These are phyloP conservation scores for Acleris cristana DNA, from an alignment of 2,888 invertebrate species.

Conservation along the genomic window DNA sequence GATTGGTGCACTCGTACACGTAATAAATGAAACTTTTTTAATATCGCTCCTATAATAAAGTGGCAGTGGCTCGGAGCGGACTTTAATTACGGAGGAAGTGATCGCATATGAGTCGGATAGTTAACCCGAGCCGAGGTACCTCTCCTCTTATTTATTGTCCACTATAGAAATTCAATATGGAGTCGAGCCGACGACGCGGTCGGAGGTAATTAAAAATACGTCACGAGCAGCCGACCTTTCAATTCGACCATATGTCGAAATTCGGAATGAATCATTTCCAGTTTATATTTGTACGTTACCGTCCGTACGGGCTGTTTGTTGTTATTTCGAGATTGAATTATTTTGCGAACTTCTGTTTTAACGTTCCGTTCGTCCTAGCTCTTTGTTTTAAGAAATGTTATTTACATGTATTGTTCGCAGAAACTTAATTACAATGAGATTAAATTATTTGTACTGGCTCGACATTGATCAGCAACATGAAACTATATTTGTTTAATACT, in stretches of 20 bases:
- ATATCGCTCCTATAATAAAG: conserved; percentile 27
- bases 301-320: conserved; percentile 49
- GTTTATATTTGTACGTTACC: conserved; percentile 71
- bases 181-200: conserved; percentile 69
- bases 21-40: conserved; percentile 26
- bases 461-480: not conserved
- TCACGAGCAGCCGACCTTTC: conserved; percentile 81
- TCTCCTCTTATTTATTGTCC: conserved; percentile 72
- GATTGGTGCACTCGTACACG: conserved; percentile 1
- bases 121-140: conserved; percentile 51
- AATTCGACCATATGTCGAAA: conserved; percentile 80
- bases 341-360: conserved; percentile 45
- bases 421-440: not conserved
- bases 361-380: not conserved
- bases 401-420: not conserved
- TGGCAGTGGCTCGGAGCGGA: conserved; percentile 45
- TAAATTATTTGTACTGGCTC: not conserved
- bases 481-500: not conserved
- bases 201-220: conserved; percentile 82
- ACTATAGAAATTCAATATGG: conserved; percentile 77
- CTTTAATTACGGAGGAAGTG: conserved; percentile 54
- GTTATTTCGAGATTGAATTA: conserved; percentile 50
- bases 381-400: conserved; percentile 15
- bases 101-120: conserved; percentile 50
- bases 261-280: conserved; percentile 79